Percentiles rank a stretch among this genome's conserved stretches.
Evolutionary conservation across 1,140 invertebrate species (phyloP).

Genomic region (Mesaphorura yosii): DNA sequence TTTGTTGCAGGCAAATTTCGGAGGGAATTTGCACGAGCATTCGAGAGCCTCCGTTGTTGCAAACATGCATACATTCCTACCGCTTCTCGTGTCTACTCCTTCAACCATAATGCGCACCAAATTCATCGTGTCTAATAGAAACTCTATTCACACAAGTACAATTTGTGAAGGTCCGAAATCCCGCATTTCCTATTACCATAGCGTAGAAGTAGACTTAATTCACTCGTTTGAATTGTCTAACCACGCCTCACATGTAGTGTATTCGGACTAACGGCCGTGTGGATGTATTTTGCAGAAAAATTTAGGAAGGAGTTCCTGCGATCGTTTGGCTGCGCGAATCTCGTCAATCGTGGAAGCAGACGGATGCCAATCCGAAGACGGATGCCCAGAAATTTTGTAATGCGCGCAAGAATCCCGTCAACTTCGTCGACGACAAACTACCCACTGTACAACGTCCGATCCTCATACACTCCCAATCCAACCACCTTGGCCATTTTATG

Average conservation of each 20-base stretch:
- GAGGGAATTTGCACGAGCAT: conserved; percentile 48
- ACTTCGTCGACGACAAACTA: no score
- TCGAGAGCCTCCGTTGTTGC: conserved; percentile 39
- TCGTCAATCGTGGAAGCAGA: conserved; percentile 7
- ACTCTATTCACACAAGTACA: neutral
- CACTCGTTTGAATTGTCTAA: neutral
- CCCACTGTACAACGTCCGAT: no score
- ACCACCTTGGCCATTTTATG: no score
- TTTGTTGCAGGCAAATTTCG: conserved; percentile 54
- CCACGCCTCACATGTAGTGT: neutral
- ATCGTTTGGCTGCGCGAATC: conserved; percentile 41
- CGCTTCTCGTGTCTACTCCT: conserved; percentile 29
- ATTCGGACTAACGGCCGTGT: neutral
- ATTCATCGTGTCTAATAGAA: no score
- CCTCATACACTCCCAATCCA: no score
- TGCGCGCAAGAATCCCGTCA: no score
- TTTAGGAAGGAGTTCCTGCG: conserved; percentile 51
- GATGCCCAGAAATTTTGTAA: neutral
- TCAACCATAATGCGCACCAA: no score
- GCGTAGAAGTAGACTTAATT: neutral
- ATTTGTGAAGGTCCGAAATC: neutral
- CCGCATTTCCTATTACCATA: neutral
- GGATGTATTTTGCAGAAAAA: conserved; percentile 42
- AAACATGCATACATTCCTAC: conserved; percentile 21
- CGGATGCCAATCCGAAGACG: conserved; percentile 4